Evolutionary conservation across 2,797 vertebrate species (phyloP), one percentile per base, ranked within the genome.

Genomic region (Enteromius viviparus): DNA sequence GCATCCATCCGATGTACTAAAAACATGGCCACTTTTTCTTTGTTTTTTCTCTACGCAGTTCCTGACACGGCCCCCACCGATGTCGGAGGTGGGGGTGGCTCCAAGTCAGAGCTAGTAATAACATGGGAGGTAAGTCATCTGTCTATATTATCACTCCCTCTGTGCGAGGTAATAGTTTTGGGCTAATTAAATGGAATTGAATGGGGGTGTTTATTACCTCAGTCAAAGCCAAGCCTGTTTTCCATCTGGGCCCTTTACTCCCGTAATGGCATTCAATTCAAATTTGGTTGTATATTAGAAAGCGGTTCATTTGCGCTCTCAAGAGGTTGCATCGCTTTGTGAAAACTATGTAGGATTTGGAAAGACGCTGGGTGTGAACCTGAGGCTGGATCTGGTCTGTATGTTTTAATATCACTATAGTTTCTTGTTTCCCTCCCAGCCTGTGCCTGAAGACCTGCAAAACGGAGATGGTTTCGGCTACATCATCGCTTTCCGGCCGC

Each of bases 91-190:
- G 98, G 98, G 88, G 98, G 97, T 42, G 98, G 98, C 75, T 98
- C 96, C 92, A 95, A 96, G 87, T 97, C 96, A 70, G 98, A 99
- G 90, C 92, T 99, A 89, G 97, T 99, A 92, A 98, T 99, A 91
- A 98, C 96, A 76, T 99, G 98, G 98, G 98, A 99, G 93, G 98
- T 99, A 96, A 97, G 96, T 97, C 89, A 90, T 94, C 91, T 90
- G 89, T 93, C 88, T 88, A 84, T 84, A 91, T 90, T 90, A 93
- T 89, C 81, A 87, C 81, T 87, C 85, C 88, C 82, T 80, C 87
- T 87, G 66, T 87, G 81, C 64, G 74, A 89, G 88, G 77, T 88
- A 87, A 85, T 88, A 81, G 85, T 86, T 87, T 84, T 85, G 85
- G 85, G 85, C 84, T 90, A 90, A 89, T 90, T 89, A 89, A 87